Conservation (phyloP, 2,888 invertebrate genomes). For the Ecdyonurus torrentis region DNA sequence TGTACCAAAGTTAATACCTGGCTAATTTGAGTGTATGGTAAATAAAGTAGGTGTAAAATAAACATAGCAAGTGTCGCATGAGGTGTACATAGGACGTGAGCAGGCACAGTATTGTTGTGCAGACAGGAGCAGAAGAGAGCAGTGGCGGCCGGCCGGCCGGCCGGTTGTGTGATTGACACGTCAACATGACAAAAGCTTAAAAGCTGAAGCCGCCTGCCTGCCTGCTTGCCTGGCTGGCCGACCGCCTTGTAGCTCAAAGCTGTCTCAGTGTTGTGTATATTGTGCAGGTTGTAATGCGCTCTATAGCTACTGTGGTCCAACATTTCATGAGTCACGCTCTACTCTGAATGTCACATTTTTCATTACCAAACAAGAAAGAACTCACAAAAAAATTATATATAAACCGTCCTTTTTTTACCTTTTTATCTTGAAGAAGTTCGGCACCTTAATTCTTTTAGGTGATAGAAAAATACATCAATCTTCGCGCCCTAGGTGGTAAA, state of each 20-base stretch:
- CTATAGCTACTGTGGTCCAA: neutral
- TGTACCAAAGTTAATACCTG: too few relatives aligned
- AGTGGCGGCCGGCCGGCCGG: too few relatives aligned
- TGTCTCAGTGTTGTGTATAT: neutral
- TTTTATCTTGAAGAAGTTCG: too few relatives aligned
- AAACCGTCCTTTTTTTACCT: neutral
- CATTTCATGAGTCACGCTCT: constrained; percentile 1
- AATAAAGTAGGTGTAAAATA: too few relatives aligned
- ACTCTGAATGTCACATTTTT: constrained; percentile 1
- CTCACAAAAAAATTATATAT: neutral
- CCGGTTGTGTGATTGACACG: neutral
- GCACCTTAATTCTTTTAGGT: neutral
- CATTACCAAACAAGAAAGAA: constrained; percentile 2
- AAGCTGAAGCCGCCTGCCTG: neutral
- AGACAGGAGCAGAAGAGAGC: too few relatives aligned
- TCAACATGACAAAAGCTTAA: neutral
- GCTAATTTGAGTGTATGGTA: too few relatives aligned
- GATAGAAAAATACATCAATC: neutral
- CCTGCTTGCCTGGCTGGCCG: neutral
- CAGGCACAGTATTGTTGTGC: too few relatives aligned
- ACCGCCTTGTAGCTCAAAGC: neutral
- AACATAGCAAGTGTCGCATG: too few relatives aligned
- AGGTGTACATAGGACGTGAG: too few relatives aligned
- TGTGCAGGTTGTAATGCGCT: neutral
- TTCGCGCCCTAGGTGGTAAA: neutral